These are phyloP conservation scores for Stomatorhinus walkeri DNA, from an alignment of 2,797 vertebrate genomes.

Conservation along the genomic window DNA sequence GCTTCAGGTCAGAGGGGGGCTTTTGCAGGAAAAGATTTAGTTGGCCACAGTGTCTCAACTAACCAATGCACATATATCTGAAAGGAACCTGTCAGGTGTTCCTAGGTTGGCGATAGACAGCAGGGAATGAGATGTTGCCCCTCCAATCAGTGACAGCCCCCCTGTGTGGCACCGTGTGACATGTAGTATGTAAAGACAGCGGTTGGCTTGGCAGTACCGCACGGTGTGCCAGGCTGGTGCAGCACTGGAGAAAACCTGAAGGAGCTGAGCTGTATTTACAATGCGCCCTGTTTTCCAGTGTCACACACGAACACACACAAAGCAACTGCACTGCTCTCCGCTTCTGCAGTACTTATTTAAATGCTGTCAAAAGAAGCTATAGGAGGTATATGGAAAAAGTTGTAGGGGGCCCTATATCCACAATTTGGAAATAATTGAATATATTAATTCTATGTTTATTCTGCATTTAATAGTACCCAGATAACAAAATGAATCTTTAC, in stretches of 20 bases:
- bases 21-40: not conserved
- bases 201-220: not conserved
- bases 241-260: not conserved
- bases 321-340: not conserved
- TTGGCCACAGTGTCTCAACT: constrained; percentile 2
- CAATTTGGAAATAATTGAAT: constrained; percentile 5
- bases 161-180: not conserved
- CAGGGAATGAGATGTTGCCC: not conserved
- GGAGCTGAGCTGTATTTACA: not conserved
- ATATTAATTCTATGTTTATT: not conserved
- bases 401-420: not conserved
- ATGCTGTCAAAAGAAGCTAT: constrained; percentile 7
- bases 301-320: not conserved
- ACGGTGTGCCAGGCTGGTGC: not conserved
- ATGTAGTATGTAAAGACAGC: constrained; percentile 14
- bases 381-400: constrained; percentile 3
- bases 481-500: not conserved
- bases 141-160: constrained; percentile 1
- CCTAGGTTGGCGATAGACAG: constrained; percentile 2
- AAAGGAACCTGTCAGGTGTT: not conserved
- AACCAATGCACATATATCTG: not conserved
- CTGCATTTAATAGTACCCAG: not conserved
- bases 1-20: not conserved
- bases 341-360: constrained; percentile 11
- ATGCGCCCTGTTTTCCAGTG: not conserved